Evolutionary conservation across 2,888 invertebrate genomes (phyloP), one percentile per base, ranked within the genome.

Genomic region (Dicycla oo): DNA sequence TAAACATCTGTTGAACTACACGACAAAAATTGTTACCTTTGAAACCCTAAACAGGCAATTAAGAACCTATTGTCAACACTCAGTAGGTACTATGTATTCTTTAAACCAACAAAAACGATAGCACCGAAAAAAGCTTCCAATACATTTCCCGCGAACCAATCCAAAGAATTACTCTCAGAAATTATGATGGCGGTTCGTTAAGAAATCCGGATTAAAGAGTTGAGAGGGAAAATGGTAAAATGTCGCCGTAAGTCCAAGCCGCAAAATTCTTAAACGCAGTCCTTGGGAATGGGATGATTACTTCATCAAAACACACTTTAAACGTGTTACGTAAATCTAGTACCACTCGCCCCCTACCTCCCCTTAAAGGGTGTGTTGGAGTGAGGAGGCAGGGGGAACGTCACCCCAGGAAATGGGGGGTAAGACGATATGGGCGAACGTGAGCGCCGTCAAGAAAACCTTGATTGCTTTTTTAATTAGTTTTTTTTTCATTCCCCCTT

Each of bases 391-490:
- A 75, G 88, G 90, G 89, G 88, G 87, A 83, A 85, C 83, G 82
- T 86, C 87, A 89, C 91, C 93, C 92, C 93, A 88, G 92, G 91
- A 91, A 91, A 87, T 88, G 92, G 95, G 94, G 94, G 95, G 95
- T 95, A 96, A 96, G 96, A 95, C 95, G 96, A 96, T 96, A 96
- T 96, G 95, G 95, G 94, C 95, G 96, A 95, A 95, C 95, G 96
- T 96, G 96, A 95, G 95, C 95, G 94, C 95, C 95, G 95, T 95
- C 96, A 96, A 96, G 96, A 95, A 96, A 95, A 95, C 96, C 96
- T 95, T 96, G 96, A 96, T 96, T 96, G 96, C 96, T 96, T 96
- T 96, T 96, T 95, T 96, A 96, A 96, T 96, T 96, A 96, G 96
- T 96, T 94, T 94, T 94, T 95, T 94, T 95, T 94, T 91, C 91